phyloP scores from a whole-genome alignment of 2,888 invertebrate genomes.

The Drosophila mettleri region DNA sequence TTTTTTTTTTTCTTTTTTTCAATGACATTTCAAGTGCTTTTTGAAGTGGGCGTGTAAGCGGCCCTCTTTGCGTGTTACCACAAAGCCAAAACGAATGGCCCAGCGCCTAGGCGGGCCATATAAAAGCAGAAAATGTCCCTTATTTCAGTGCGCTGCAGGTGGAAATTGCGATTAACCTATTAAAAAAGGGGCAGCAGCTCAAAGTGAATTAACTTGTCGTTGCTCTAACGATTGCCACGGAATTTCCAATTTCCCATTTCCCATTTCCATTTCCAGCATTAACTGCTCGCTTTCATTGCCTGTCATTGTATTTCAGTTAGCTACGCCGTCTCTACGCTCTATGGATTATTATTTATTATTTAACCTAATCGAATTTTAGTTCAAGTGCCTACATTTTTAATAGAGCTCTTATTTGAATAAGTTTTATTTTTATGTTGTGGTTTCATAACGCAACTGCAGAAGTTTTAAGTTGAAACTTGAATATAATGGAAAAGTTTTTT shows the following conservation, averaged over 20 bases:
- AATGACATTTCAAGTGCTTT: constrained; percentile 49
- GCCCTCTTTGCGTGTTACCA: constrained; percentile 39
- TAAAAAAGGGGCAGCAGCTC: constrained; percentile 29
- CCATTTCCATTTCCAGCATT: constrained; percentile 14
- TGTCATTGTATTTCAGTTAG: neutral
- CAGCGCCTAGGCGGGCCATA: neutral
- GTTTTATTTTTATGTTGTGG: neutral
- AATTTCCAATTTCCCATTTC: constrained; percentile 22
- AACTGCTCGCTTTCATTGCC: constrained; percentile 9
- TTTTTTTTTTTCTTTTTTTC: neutral
- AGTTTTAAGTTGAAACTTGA: no score
- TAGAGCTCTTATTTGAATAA: neutral
- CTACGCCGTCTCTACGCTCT: no score
- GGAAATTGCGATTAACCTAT: constrained; percentile 62
- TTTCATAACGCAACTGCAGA: neutral
- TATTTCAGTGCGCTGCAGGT: constrained; percentile 53
- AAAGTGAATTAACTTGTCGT: constrained; percentile 45
- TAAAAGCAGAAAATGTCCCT: constrained; percentile 32
- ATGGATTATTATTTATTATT: neutral
- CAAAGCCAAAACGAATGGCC: constrained; percentile 6
- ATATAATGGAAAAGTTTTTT: no score
- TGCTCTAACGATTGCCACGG: constrained; percentile 9
- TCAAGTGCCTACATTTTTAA: neutral
- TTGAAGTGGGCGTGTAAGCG: neutral
- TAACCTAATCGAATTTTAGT: neutral